Evolutionary conservation across 2,797 vertebrate genomes (phyloP).

Genomic region (Halcyon chelicuti): DNA sequence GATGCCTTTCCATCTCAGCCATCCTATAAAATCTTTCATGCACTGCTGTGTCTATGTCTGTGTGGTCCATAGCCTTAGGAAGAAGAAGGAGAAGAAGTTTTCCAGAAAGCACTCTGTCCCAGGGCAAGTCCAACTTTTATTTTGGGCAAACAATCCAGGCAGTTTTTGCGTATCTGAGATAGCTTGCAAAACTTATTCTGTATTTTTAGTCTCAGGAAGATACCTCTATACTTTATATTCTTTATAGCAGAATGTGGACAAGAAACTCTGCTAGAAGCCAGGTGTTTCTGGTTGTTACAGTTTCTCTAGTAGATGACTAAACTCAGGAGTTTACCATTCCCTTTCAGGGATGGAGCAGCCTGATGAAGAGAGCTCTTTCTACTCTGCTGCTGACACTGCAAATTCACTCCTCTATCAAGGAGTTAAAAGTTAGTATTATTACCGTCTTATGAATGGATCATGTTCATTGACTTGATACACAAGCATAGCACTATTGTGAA

Average conservation of each 20-base stretch:
- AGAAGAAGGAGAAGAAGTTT: background rate
- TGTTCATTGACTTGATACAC: background rate
- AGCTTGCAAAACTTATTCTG: background rate
- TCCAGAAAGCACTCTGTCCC: background rate
- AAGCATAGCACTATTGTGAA: background rate
- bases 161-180: background rate
- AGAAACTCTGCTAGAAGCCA: background rate
- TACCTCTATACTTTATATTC: background rate
- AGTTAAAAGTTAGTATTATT: background rate
- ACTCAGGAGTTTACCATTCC: background rate
- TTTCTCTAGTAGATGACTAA: background rate
- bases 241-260: background rate
- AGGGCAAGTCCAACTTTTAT: background rate
- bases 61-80: background rate
- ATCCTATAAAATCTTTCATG: background rate
- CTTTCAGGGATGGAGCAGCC: background rate
- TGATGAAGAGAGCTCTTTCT: background rate
- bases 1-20: background rate
- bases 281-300: background rate
- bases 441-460: background rate
- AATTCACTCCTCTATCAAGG: background rate
- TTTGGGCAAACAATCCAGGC: background rate
- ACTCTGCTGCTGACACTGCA: background rate
- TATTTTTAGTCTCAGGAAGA: background rate
- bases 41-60: fast-evolving